phyloP scores from a whole-genome alignment of 2,113 vertebrate species.

The Podilymbus podiceps region DNA sequence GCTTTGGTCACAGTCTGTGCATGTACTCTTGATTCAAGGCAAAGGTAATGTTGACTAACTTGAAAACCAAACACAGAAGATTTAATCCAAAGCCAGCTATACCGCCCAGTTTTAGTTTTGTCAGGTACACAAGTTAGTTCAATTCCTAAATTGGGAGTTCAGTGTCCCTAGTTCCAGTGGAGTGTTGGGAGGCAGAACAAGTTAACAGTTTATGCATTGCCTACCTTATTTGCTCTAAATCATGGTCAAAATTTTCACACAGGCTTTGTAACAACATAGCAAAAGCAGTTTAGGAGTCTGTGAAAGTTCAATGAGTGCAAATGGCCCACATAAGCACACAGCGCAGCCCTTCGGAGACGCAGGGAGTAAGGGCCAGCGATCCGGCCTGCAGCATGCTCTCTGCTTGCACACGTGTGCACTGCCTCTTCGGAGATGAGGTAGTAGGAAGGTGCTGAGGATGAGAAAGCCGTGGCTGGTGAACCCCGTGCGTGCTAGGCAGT shows the following conservation, averaged over 20 bases:
- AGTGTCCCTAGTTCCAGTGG: not conserved
- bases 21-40: not conserved
- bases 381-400: not conserved
- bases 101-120: not conserved
- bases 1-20: not conserved
- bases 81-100: not conserved
- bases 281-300: not conserved
- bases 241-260: not conserved
- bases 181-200: not conserved
- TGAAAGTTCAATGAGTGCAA: not conserved
- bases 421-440: not conserved
- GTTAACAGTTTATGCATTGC: not conserved
- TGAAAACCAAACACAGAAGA: not conserved
- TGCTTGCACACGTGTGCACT: fast-evolving
- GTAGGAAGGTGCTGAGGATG: not conserved
- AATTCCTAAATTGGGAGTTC: not conserved
- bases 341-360: not conserved
- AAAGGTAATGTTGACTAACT: not conserved
- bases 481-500: not conserved
- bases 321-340: not conserved
- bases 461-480: not conserved
- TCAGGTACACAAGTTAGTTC: not conserved
- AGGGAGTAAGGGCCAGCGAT: not conserved
- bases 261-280: not conserved
- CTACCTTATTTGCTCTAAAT: not conserved